Conservation (phyloP, 2,113 vertebrate species). For the Empidonax alnorum region DNA sequence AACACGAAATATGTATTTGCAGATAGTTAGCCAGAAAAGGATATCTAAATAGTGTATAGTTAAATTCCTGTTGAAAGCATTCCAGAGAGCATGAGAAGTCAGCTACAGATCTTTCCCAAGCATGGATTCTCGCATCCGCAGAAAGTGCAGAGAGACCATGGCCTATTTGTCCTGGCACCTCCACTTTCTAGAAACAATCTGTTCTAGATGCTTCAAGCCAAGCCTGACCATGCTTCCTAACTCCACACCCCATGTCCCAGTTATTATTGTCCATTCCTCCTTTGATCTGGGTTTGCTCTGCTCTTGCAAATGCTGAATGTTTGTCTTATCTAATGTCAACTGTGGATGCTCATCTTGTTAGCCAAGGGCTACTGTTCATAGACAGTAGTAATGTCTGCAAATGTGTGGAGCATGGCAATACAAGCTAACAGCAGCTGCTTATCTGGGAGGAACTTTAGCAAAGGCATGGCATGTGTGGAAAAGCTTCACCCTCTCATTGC, state of each 20-base stretch:
- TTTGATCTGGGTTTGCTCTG: not conserved
- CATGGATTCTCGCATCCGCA: not conserved
- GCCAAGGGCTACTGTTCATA: not conserved
- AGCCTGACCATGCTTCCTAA: not conserved
- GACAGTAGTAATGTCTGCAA: not conserved
- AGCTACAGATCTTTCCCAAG: not conserved
- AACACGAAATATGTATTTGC: not conserved
- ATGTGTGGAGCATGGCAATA: not conserved
- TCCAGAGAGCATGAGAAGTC: not conserved
- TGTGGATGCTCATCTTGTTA: not conserved
- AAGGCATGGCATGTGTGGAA: not conserved
- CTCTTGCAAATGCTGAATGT: not conserved
- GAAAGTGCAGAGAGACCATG: not conserved
- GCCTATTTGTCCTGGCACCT: not conserved
- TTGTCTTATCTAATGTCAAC: not conserved
- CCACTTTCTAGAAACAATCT: not conserved
- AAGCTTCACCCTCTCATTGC: not conserved
- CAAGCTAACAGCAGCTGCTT: not conserved
- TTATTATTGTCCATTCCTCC: not conserved
- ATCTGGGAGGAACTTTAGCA: slow-evolving; percentile 3
- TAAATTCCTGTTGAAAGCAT: not conserved
- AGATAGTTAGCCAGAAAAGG: not conserved
- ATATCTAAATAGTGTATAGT: not conserved
- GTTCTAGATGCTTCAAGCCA: not conserved
- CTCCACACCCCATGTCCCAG: not conserved